Evolutionary conservation across 2,113 vertebrate genomes (phyloP).

Genomic region (Phyllopteryx taeniolatus): DNA sequence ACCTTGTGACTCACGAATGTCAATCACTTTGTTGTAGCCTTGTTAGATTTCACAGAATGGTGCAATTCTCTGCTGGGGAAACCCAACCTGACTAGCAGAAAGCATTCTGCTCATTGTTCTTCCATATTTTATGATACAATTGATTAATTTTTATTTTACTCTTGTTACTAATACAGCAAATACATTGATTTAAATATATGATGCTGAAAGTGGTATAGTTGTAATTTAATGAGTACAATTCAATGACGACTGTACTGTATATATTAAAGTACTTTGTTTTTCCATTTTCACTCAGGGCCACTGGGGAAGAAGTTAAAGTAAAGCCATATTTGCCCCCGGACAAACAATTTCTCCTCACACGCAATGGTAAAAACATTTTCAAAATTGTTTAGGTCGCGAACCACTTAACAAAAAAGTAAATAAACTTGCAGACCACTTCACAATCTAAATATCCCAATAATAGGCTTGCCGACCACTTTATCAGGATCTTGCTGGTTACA

Average conservation of each 20-base stretch:
- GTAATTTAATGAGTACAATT: not conserved
- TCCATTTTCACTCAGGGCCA: conserved; percentile 76
- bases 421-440: not conserved
- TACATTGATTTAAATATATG: not conserved
- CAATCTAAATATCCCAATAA: not conserved
- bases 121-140: not conserved
- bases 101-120: not conserved
- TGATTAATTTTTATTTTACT: not conserved
- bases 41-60: not conserved
- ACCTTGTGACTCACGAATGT: not conserved
- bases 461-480: not conserved
- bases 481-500: too few species aligned
- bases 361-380: conserved; percentile 77
- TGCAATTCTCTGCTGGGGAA: conserved; percentile 8
- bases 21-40: not conserved
- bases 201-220: not conserved
- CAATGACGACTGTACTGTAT: not conserved
- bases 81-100: not conserved
- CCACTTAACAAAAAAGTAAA: not conserved
- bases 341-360: conserved; percentile 96
- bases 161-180: not conserved
- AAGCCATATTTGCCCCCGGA: conserved; percentile 91
- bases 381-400: not conserved
- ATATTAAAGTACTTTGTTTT: not conserved
- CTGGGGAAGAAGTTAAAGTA: conserved; percentile 91